A percentile compares a stretch with the other conserved stretches of the same genome.
phyloP scores from a whole-genome alignment of 2,888 invertebrate genomes.

The Portevinia maculata region DNA sequence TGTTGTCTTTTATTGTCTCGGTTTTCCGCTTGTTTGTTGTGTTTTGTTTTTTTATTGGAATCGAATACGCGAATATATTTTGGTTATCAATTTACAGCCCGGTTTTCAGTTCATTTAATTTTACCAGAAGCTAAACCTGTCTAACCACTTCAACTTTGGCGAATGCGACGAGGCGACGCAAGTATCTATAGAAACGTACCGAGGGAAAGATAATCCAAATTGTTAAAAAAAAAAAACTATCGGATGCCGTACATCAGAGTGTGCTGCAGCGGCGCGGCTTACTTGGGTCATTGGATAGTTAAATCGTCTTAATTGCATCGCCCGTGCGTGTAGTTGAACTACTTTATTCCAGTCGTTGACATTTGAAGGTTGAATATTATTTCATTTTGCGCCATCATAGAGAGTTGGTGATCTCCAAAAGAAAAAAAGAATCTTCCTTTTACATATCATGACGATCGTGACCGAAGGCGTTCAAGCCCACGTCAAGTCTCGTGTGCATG shows the following conservation, averaged over 20 bases:
- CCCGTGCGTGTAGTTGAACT: constrained; percentile 51
- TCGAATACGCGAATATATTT: constrained; percentile 31
- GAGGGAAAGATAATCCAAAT: constrained; percentile 14
- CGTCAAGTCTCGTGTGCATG: constrained; percentile 56
- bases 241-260: constrained; percentile 6
- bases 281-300: constrained; percentile 62
- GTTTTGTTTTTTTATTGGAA: constrained; percentile 16
- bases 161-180: not conserved
- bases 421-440: not conserved
- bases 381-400: constrained; percentile 38
- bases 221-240: constrained; percentile 1
- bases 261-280: constrained; percentile 12
- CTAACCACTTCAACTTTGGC: constrained; percentile 43
- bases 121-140: constrained; percentile 43
- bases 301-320: constrained; percentile 48
- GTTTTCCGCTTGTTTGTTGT: constrained; percentile 15
- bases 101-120: constrained; percentile 34
- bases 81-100: constrained; percentile 59
- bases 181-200: not conserved
- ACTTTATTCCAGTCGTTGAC: constrained; percentile 69
- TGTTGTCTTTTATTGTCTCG: constrained; percentile 3
- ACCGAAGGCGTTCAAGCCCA: constrained; percentile 64
- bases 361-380: constrained; percentile 67
- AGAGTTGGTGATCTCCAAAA: not conserved
- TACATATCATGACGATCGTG: constrained; percentile 29